Conservation (phyloP, 1,140 invertebrate genomes). For the Drosophila malerkotliana region DNA sequence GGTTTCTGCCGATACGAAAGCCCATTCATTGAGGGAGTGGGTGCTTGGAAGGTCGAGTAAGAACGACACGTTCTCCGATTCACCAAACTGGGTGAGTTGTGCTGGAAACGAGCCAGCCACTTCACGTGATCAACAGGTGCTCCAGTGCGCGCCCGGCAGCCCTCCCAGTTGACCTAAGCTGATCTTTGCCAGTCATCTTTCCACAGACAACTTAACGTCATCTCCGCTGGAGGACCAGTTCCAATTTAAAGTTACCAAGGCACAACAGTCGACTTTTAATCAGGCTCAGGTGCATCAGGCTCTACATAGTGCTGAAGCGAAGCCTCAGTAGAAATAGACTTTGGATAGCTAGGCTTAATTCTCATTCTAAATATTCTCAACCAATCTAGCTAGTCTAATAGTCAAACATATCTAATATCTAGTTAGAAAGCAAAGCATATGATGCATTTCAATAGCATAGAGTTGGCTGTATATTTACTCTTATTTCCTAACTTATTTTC, state of each 20-base stretch:
- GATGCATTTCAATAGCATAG: no score
- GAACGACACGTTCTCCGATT: slow-evolving; percentile 49
- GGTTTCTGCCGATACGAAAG: slow-evolving; percentile 14
- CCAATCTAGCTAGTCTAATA: no score
- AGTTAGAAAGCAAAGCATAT: no score
- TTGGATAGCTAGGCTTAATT: no score
- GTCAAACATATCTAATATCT: no score
- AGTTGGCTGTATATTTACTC: no score
- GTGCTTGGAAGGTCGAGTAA: slow-evolving; percentile 7
- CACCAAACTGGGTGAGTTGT: slow-evolving; percentile 49
- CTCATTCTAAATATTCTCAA: no score
- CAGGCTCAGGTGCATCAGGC: no score
- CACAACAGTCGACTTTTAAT: no score
- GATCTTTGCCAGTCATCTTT: slow-evolving; percentile 11
- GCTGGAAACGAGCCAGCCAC: slow-evolving; percentile 5
- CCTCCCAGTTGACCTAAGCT: background rate
- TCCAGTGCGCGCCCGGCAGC: background rate
- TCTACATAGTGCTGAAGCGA: no score
- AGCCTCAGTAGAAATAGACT: no score
- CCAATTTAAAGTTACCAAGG: background rate
- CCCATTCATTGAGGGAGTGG: slow-evolving; percentile 39
- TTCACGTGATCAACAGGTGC: slow-evolving; percentile 48
- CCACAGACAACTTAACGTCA: background rate
- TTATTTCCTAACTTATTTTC: no score
- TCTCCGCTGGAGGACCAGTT: background rate